phyloP scores from a whole-genome alignment of 2,888 invertebrate species.

The Habroteleia sp. region DNA sequence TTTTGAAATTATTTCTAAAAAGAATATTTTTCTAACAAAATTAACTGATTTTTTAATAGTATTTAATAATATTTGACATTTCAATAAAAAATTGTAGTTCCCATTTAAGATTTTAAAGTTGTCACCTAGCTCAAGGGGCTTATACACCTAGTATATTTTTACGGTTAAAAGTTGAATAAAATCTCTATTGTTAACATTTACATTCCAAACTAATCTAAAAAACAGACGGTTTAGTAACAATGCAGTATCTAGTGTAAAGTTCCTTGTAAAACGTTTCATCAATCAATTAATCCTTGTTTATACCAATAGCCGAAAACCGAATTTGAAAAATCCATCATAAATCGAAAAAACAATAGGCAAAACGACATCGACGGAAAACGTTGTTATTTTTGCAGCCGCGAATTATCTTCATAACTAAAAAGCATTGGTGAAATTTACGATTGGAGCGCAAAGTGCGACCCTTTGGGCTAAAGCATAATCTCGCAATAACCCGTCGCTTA shows the following conservation, averaged over 20 bases:
- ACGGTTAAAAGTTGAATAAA: constrained; percentile 1
- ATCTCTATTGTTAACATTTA: constrained; percentile 8
- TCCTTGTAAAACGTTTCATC: constrained; percentile 4
- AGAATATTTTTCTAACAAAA: too few relatives aligned
- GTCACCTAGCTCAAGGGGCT: too few relatives aligned
- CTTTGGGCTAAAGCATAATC: constrained; percentile 32
- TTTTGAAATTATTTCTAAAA: too few relatives aligned
- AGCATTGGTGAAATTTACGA: constrained; percentile 38
- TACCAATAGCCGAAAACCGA: constrained; percentile 4
- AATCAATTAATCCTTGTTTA: constrained; percentile 6
- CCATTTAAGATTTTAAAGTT: too few relatives aligned
- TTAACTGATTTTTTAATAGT: too few relatives aligned
- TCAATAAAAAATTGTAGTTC: too few relatives aligned
- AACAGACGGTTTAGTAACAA: not conserved
- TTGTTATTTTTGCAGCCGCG: constrained; percentile 1
- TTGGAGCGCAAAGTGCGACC: constrained; percentile 13
- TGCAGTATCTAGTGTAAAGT: not conserved
- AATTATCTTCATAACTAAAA: constrained; percentile 21
- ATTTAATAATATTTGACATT: too few relatives aligned
- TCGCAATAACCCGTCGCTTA: constrained; percentile 37
- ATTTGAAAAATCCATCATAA: constrained; percentile 6
- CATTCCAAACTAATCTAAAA: constrained; percentile 8
- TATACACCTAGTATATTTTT: not conserved
- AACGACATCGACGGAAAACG: too few relatives aligned
- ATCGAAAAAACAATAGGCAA: too few relatives aligned